Conservation (phyloP, 2,888 invertebrate genomes). For the Celastrina argiolus region DNA sequence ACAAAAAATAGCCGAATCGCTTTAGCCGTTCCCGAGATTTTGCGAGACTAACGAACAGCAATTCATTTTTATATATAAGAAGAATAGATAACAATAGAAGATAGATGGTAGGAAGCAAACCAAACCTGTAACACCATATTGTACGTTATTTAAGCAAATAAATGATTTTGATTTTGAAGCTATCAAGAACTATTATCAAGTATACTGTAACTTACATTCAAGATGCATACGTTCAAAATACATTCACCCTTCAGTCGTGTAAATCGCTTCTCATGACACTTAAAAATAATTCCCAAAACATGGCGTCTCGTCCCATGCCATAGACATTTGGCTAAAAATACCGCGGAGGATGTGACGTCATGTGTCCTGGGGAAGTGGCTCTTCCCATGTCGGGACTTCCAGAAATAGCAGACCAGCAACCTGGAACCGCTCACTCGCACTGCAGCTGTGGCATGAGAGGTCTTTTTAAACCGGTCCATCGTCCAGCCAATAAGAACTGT, state of each 20-base stretch:
- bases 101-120: no score
- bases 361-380: slow-evolving; percentile 3
- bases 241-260: neutral
- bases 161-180: no score
- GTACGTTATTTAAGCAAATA: no score
- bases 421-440: neutral
- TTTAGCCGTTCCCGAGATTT: no score
- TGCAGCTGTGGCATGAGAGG: neutral
- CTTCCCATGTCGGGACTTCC: neutral
- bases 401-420: neutral
- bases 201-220: neutral
- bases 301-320: neutral
- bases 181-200: no score
- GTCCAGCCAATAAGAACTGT: neutral
- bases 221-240: neutral
- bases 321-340: neutral
- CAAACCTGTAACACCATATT: no score
- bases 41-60: no score
- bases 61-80: no score
- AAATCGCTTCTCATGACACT: neutral
- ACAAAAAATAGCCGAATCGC: no score
- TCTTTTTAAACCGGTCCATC: neutral
- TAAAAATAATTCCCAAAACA: slow-evolving; percentile 1
- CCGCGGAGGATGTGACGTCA: neutral
- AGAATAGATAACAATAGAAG: no score